These are phyloP conservation scores for Pheosia gnoma DNA, from an alignment of 2,888 invertebrate genomes.

Conservation along the genomic window DNA sequence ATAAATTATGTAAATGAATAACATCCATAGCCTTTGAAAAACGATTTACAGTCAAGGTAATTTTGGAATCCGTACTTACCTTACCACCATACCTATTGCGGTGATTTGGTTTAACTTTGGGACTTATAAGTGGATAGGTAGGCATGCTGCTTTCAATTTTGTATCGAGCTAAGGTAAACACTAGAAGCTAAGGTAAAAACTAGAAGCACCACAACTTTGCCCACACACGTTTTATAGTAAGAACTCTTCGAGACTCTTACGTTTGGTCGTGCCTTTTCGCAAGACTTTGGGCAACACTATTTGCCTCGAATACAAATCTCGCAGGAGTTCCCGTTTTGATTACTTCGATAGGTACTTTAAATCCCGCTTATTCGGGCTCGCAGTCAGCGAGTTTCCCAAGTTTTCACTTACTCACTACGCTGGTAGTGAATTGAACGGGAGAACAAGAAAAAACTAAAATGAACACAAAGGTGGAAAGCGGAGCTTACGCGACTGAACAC, in stretches of 20 bases:
- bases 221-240: no score
- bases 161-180: background rate
- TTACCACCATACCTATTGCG: background rate
- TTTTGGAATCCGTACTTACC: conserved; percentile 29
- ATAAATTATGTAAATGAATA: conserved; percentile 57
- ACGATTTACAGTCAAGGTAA: conserved; percentile 44
- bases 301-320: background rate
- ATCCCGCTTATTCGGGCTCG: conserved; percentile 7
- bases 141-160: no score
- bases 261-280: no score
- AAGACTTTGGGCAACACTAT: no score
- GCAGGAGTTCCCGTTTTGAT: background rate
- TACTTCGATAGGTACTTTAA: background rate
- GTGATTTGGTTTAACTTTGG: background rate
- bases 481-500: conserved; percentile 11
- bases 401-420: conserved; percentile 9
- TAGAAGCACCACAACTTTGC: background rate
- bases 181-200: no score
- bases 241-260: no score
- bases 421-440: conserved; percentile 8
- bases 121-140: background rate
- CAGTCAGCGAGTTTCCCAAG: conserved; percentile 6
- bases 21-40: conserved; percentile 56
- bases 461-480: conserved; percentile 6
- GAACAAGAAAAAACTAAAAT: conserved; percentile 10